A percentile compares a stretch with the other conserved stretches of the same genome.
These are phyloP conservation scores for Chloromyia formosa DNA, from an alignment of 2,888 invertebrate species.

Conservation along the genomic window DNA sequence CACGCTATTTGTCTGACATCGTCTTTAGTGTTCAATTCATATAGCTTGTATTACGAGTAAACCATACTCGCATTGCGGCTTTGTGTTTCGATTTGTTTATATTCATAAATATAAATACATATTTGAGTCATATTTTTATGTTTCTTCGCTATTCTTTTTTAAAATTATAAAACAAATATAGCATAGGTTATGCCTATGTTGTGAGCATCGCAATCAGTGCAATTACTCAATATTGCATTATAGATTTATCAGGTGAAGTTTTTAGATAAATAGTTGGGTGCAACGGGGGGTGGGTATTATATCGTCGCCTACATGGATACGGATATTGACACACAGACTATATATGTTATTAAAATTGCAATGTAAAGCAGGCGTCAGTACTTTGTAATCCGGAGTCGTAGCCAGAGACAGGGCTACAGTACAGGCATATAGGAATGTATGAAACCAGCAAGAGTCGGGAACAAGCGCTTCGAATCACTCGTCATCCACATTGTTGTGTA, in stretches of 20 bases:
- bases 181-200: constrained; percentile 21
- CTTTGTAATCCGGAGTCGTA: not conserved
- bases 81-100: no score
- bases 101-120: constrained; percentile 36
- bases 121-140: constrained; percentile 37
- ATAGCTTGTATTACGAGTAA: no score
- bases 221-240: constrained; percentile 42
- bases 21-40: no score
- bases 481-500: constrained; percentile 35
- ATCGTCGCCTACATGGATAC: constrained; percentile 15
- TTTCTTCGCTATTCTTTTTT: constrained; percentile 32
- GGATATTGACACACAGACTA: constrained; percentile 25
- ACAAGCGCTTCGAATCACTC: constrained; percentile 23
- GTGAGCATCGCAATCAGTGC: constrained; percentile 36
- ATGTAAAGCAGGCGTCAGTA: constrained; percentile 28
- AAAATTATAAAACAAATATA: constrained; percentile 22
- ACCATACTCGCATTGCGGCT: no score
- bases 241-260: constrained; percentile 28
- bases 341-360: constrained; percentile 33
- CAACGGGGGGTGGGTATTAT: not conserved
- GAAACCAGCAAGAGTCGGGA: constrained; percentile 32
- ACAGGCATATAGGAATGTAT: constrained; percentile 11
- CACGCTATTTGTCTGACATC: no score
- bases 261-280: not conserved
- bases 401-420: no score